Conservation (phyloP, 2,797 vertebrate species). For the Squalus acanthias region DNA sequence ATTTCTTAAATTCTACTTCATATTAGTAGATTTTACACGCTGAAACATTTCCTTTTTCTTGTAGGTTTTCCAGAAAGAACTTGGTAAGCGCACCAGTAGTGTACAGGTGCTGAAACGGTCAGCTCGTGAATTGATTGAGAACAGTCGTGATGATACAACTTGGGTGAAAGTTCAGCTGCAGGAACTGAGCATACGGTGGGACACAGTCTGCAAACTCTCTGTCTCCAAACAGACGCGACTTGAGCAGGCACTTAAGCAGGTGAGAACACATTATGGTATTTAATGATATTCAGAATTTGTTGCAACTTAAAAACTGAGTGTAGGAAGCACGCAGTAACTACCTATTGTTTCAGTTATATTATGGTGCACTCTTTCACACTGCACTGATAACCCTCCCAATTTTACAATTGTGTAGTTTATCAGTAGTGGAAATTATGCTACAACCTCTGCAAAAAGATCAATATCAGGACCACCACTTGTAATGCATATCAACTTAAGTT, state of each 20-base stretch:
- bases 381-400: background rate
- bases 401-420: background rate
- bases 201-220: conserved; percentile 87
- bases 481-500: background rate
- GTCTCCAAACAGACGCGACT: conserved; percentile 91
- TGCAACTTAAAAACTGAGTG: background rate
- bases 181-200: conserved; percentile 95
- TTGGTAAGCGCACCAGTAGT: conserved; percentile 87
- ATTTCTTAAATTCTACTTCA: background rate
- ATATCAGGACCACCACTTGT: background rate
- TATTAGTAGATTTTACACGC: background rate
- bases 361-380: background rate
- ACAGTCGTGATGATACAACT: conserved; percentile 83
- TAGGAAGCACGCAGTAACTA: background rate
- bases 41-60: conserved; percentile 39
- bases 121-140: conserved; percentile 90
- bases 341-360: background rate
- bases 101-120: conserved; percentile 92
- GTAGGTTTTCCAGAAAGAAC: conserved; percentile 92
- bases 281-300: background rate
- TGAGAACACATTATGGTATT: conserved; percentile 47
- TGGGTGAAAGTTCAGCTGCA: conserved; percentile 98
- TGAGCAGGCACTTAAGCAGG: conserved; percentile 89
- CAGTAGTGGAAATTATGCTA: background rate
- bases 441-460: background rate